Evolutionary conservation across 2,113 vertebrate genomes (phyloP).

Genomic region (Thryonomys swinderianus): DNA sequence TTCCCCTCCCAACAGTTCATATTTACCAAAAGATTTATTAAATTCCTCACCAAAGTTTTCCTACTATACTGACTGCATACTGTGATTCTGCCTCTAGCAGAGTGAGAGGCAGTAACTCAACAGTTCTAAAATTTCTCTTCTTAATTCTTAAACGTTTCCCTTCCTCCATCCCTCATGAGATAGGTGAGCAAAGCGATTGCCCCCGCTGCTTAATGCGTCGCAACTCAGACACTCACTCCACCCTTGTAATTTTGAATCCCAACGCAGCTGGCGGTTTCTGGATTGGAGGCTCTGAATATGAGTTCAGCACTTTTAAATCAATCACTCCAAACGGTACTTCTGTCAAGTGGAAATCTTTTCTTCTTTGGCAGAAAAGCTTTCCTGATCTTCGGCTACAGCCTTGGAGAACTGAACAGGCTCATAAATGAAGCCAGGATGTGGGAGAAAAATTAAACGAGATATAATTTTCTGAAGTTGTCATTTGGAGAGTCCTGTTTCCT

Average conservation of each 20-base stretch:
- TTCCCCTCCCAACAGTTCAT: conserved; percentile 75
- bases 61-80: conserved; percentile 65
- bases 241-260: conserved; percentile 82
- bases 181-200: conserved; percentile 85
- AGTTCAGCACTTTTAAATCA: conserved; percentile 84
- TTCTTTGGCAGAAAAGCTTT: conserved; percentile 74
- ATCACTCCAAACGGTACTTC: conserved; percentile 80
- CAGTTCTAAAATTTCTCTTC: conserved; percentile 73
- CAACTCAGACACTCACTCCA: conserved; percentile 75
- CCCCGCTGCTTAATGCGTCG: conserved; percentile 75
- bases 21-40: conserved; percentile 76
- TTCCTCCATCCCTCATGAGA: conserved; percentile 79
- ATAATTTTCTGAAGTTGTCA: conserved; percentile 55
- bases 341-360: conserved; percentile 78
- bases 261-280: conserved; percentile 81
- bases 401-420: conserved; percentile 73
- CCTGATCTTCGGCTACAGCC: conserved; percentile 71
- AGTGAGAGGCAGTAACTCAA: conserved; percentile 66
- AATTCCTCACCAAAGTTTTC: conserved; percentile 73
- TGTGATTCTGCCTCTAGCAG: conserved; percentile 72
- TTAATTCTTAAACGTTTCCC: conserved; percentile 81
- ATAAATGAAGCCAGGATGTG: conserved; percentile 76
- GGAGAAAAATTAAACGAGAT: conserved; percentile 77
- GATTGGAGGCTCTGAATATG: conserved; percentile 81
- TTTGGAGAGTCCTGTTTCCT: conserved; percentile 41